Evolutionary conservation across 2,888 invertebrate species (phyloP), one percentile per base, ranked within the genome.

Genomic region (Lochmaea capreae): DNA sequence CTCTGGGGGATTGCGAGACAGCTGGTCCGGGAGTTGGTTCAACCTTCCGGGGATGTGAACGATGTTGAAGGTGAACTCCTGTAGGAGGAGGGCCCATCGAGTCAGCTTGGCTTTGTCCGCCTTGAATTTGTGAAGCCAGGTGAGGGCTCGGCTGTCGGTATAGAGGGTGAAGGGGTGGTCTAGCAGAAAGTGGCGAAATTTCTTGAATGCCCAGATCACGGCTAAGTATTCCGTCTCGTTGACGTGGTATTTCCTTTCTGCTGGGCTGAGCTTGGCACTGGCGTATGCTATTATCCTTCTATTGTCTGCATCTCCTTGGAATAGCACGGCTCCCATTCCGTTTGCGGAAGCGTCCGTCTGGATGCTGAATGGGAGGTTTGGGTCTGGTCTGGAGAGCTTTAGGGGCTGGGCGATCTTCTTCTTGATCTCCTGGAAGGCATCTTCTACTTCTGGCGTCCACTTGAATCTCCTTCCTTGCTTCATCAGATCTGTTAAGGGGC

Each of bases 191-290:
- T n/a, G n/a, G n/a, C n/a, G n/a, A n/a, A n/a, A n/a, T n/a, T n/a
- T n/a, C n/a, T n/a, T n/a, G n/a, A n/a, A n/a, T n/a, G n/a, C n/a
- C n/a, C n/a, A n/a, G 8, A 82, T 68, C 0, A 79, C 75, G 0
- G 82, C 79, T 1, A 79, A 65, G 39, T 78, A 79, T 67, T 83
- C 81, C 59, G 78, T 79, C 54, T 82, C 81, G 65, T 81, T 83
- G 1, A 74, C 69, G 67, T 83, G 82, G 63, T 79, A 82, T 0
- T 61, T 54, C 26, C 54, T n/a, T 49, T 81, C 77, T 0, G 72
- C 18, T 2, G 33, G 46, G 6, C 33, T 75, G 3, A 81, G 75
- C 42, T 42, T 73, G n/a, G 78, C 71, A 58, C 77, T 79, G 12
- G 77, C 75, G 67, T 77, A 81, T 54, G 77, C 67, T 11, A 83